Conservation (phyloP, 2,888 invertebrate genomes). For the Cerastis leucographa region DNA sequence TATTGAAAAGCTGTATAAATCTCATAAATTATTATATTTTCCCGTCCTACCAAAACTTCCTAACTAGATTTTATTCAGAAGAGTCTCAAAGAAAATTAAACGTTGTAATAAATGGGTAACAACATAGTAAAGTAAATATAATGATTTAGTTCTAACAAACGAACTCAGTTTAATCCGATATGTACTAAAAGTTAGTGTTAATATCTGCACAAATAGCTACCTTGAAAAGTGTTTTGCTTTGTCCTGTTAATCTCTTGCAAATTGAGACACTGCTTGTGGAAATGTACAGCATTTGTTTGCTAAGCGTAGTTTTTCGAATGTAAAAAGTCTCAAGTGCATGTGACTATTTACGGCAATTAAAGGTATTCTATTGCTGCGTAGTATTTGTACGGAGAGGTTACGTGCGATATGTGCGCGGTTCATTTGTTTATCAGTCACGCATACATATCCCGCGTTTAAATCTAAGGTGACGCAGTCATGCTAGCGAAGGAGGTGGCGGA, state of each 20-base stretch:
- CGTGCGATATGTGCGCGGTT: too few species aligned
- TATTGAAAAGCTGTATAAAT: background rate
- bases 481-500: too few species aligned
- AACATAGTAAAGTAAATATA: background rate
- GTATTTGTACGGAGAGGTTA: background rate
- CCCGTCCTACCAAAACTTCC: too few species aligned
- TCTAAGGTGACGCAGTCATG: too few species aligned
- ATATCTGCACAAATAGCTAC: constrained; percentile 67
- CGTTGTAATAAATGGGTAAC: background rate
- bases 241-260: constrained; percentile 63
- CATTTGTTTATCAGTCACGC: too few species aligned
- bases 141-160: constrained; percentile 22
- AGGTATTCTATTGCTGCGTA: background rate
- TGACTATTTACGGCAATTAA: background rate
- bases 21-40: too few species aligned
- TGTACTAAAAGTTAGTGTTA: constrained; percentile 42
- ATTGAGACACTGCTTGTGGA: constrained; percentile 34
- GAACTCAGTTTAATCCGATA: constrained; percentile 33
- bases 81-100: background rate
- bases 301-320: background rate
- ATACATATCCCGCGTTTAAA: too few species aligned
- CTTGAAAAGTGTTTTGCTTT: constrained; percentile 67
- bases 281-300: constrained; percentile 6
- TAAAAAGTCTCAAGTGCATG: background rate
- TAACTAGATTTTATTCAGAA: background rate